phyloP scores from a whole-genome alignment of 2,113 vertebrate species.

The Axis porcinus region DNA sequence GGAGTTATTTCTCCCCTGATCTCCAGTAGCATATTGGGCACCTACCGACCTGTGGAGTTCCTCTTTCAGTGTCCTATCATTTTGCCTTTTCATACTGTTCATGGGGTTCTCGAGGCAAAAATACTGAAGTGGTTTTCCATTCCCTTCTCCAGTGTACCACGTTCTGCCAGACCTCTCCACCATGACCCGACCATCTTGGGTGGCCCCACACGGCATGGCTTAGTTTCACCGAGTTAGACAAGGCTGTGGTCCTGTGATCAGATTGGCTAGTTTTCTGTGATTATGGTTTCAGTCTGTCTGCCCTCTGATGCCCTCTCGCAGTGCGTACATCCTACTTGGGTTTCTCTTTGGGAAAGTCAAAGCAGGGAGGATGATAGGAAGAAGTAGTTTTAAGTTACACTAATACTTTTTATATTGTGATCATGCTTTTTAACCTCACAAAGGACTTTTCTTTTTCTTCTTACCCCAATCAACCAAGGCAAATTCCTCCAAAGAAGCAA shows the following conservation, averaged over 20 bases:
- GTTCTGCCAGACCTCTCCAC: not conserved
- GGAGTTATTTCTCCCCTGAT: not conserved
- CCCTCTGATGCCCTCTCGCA: not conserved
- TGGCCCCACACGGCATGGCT: not conserved
- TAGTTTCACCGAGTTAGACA: not conserved
- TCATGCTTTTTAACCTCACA: not conserved
- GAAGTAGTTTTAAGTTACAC: not conserved
- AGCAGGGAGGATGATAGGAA: not conserved
- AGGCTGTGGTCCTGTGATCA: not conserved
- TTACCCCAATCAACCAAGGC: not conserved
- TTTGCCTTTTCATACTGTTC: no score
- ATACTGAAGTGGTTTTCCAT: not conserved
- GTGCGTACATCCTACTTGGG: accelerated
- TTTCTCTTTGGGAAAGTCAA: not conserved
- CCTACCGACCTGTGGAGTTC: not conserved
- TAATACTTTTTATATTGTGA: not conserved
- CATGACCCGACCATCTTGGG: accelerated
- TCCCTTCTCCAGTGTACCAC: not conserved
- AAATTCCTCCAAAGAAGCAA: not conserved
- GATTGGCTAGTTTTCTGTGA: not conserved
- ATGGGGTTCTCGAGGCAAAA: not conserved
- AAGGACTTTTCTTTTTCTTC: not conserved
- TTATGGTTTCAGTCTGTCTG: not conserved
- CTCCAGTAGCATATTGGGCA: not conserved
- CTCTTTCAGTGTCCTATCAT: no score